Evolutionary conservation across 2,797 vertebrate genomes (phyloP), one percentile per base, ranked within the genome.

Genomic region (Myotis daubentonii): DNA sequence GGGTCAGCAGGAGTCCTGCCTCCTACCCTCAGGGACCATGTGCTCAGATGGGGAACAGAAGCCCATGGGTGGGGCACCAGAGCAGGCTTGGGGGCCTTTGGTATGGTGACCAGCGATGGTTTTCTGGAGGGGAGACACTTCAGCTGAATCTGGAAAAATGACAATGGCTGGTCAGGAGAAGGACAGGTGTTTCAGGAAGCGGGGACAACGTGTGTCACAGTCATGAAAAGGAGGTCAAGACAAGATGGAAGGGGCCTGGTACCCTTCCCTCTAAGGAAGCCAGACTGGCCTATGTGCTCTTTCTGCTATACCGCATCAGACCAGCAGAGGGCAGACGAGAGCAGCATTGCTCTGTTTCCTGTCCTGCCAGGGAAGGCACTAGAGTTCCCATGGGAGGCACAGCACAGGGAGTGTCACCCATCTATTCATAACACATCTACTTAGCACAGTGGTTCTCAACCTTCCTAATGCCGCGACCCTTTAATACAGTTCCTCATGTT

Each of bases 251-350:
- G 9, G 0, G 13, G 8, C 30, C n/a, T 62, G 60, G 33, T 41
- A 74, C 20, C 28, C 66, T n/a, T 16, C 2, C n/a, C 19, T 15
- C 5, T 6, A 3, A 22, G 12, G 65, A 90, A 88, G 22, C 38
- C n/a, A 33, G 20, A 22, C 33, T 38, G 22, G 15, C n/a, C 53
- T 62, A 28, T 5, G 78, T 0, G 8, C 3, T 7, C 53, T 85
- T 93, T 51, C 87, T 1, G 11, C 79, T 84, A 17, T 6, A 2
- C 44, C 7, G 11, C 4, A 16, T 44, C 3, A 0, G 5, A 22
- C 87, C 96, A 95, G 96, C 44, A 95, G 96, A 96, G 96, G 71
- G 76, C 44, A 96, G 96, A 66, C 68, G 87, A 93, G 96, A 97
- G 90, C 95, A 94, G 20, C 22, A 1, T 11, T 87, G 78, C 38